These are phyloP conservation scores for Callipepla squamata DNA, from an alignment of 2,113 vertebrate genomes.

Conservation along the genomic window DNA sequence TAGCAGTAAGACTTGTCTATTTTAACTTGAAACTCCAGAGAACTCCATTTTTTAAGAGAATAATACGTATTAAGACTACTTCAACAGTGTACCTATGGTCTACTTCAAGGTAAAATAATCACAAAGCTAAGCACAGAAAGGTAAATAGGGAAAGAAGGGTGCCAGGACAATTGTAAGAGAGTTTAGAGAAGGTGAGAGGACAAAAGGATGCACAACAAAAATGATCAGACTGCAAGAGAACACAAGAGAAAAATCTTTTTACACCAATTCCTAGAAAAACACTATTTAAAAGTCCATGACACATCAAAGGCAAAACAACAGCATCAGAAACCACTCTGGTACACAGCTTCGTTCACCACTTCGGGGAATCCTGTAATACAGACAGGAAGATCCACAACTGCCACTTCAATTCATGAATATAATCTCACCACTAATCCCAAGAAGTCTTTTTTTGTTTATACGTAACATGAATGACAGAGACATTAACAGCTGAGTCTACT, in stretches of 20 bases:
- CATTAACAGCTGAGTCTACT: background rate
- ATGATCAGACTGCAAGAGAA: background rate
- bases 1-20: background rate
- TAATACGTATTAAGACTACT: background rate
- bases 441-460: background rate
- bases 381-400: background rate
- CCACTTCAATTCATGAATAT: background rate
- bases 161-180: background rate
- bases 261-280: background rate
- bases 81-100: background rate
- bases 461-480: no score
- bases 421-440: background rate
- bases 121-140: background rate
- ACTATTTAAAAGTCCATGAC: background rate
- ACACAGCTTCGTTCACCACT: rapidly evolving
- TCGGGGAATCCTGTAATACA: background rate
- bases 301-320: background rate
- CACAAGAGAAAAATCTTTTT: background rate
- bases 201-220: background rate
- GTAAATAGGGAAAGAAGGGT: background rate
- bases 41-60: background rate
- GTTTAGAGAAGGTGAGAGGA: background rate
- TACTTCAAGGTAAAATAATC: background rate
- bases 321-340: background rate
- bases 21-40: background rate